Evolutionary conservation across 2,113 vertebrate species (phyloP), one percentile per base, ranked within the genome.

Genomic region (Amblyornis subalaris): DNA sequence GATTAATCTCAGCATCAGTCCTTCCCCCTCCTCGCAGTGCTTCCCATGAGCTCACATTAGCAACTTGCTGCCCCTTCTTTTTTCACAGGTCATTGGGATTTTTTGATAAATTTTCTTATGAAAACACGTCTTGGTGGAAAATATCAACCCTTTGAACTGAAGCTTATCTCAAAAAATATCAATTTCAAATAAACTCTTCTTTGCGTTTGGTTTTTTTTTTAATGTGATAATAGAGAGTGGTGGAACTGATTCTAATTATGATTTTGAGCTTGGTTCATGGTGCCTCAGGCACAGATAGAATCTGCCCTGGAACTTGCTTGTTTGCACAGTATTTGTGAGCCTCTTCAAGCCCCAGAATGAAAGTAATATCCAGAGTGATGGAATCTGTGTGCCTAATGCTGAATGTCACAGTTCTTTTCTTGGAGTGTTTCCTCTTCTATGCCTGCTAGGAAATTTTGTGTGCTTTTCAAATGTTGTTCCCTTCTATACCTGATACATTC

Each of bases 211-310:
- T 36, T 69, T 53, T 47, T 54, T 55, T 54, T 20, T 70, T 28
- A 1, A n/a, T 54, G 17, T 60, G 54, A 62, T 93, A 29, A 62
- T 47, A 53, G 10, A 85, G 53, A 45, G 25, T 31, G 81, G 60
- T 85, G 66, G 42, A 85, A 31, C 71, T 66, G 81, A 95, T 94
- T 76, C n/a, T 64, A 81, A 94, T 96, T 79, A 92, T 58, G 79
- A 79, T 94, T 88, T 74, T 85, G 64, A 83, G 76, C 14, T 48
- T 38, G 14, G 80, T 64, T 72, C 28, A 19, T 0, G 4, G 42
- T 85, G 93, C 83, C 85, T 53, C 28, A 23, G 40, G 88, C 75
- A 36, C 6, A 51, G 90, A 67, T 88, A 11, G 21, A 82, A 95
- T 89, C 50, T 83, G 14, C 38, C 23, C 57, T 8, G 2, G 3